phyloP scores from a whole-genome alignment of 2,888 invertebrate genomes.

The Drosophila helvetica region DNA sequence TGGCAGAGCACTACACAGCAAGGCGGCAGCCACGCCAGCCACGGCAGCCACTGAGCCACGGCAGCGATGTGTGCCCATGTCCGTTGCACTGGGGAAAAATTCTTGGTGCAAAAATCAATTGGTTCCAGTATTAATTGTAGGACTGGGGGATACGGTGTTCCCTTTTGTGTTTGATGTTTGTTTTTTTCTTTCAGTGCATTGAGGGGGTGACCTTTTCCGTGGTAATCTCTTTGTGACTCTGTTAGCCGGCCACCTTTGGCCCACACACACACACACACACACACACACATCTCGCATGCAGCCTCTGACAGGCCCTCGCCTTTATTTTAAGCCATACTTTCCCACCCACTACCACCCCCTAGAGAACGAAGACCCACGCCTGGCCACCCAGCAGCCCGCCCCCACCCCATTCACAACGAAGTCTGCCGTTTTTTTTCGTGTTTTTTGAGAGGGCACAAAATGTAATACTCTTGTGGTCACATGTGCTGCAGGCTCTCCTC shows the following conservation, averaged over 20 bases:
- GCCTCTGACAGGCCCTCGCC: constrained; percentile 3
- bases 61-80: constrained; percentile 37
- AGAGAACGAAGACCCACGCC: constrained; percentile 50
- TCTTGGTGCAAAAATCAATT: background rate
- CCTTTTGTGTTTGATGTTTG: too few species aligned
- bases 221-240: constrained; percentile 64
- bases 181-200: constrained; percentile 62
- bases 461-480: constrained; percentile 80
- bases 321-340: constrained; percentile 26
- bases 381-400: constrained; percentile 43
- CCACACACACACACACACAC: constrained; percentile 36
- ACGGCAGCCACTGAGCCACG: constrained; percentile 2
- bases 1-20: constrained; percentile 19
- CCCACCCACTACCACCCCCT: constrained; percentile 45
- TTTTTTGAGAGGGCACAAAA: constrained; percentile 58
- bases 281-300: constrained; percentile 18
- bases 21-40: constrained; percentile 20
- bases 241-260: constrained; percentile 67
- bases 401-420: constrained; percentile 43
- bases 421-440: constrained; percentile 44
- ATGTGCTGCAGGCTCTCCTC: constrained; percentile 62
- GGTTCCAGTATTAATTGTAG: background rate
- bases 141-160: too few species aligned
- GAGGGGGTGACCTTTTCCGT: constrained; percentile 54
- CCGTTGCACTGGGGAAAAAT: constrained; percentile 41